These are phyloP conservation scores for Laodelphax striatellus DNA, from an alignment of 1,140 invertebrate genomes.

Conservation along the genomic window DNA sequence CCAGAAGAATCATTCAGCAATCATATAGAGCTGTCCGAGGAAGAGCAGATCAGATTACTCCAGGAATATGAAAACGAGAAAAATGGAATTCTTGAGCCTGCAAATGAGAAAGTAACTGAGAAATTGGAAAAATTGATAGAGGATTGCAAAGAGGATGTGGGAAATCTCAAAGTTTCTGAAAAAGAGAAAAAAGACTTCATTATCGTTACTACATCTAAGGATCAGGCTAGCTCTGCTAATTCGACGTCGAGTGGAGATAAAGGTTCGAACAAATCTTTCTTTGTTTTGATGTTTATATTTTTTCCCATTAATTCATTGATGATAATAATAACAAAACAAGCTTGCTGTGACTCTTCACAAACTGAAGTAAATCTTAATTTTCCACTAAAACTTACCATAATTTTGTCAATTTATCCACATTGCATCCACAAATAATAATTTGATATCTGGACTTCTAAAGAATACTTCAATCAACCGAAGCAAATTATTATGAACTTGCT, in stretches of 20 bases:
- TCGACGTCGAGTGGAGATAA: conserved; percentile 15
- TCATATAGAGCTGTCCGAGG: conserved; percentile 23
- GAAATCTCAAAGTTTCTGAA: conserved; percentile 4
- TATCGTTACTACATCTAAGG: conserved; percentile 7
- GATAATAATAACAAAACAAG: too few species aligned
- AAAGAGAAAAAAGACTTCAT: conserved; percentile 15
- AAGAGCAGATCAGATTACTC: conserved; percentile 24
- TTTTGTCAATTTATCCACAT: too few species aligned
- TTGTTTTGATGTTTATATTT: background rate
- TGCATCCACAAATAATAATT: too few species aligned
- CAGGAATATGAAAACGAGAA: conserved; percentile 23
- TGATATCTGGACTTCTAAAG: too few species aligned
- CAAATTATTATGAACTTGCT: too few species aligned
- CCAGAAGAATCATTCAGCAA: conserved; percentile 9
- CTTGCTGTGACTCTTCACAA: too few species aligned
- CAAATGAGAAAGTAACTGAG: conserved; percentile 3
- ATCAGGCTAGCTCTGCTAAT: background rate
- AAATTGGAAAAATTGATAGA: conserved; percentile 9
- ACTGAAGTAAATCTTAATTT: too few species aligned
- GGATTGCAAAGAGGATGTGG: background rate
- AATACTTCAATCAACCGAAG: too few species aligned
- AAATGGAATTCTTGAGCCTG: conserved; percentile 8
- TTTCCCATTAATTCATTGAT: too few species aligned
- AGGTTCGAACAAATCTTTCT: background rate
- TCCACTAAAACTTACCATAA: too few species aligned